Evolutionary conservation across 2,797 vertebrate species (phyloP).

Genomic region (Orestias chungarensis): DNA sequence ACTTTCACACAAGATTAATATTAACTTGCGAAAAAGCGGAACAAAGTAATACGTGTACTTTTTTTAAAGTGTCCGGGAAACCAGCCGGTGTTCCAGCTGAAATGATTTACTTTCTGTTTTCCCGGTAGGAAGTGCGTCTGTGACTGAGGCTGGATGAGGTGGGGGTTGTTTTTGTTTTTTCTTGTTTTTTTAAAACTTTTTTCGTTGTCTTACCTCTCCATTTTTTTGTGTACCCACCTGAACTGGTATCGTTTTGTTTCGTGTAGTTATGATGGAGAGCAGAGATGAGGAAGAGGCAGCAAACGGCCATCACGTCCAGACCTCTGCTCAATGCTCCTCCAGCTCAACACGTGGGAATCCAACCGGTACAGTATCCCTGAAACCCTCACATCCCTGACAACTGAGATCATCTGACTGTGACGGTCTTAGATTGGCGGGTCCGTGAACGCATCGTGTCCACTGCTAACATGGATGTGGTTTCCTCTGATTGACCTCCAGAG

Average conservation of each 20-base stretch:
- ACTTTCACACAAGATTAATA: background rate
- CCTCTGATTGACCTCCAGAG: slow-evolving; percentile 51
- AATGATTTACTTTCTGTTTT: slow-evolving; percentile 81
- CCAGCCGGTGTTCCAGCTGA: slow-evolving; percentile 42
- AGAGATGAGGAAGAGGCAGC: slow-evolving; percentile 52
- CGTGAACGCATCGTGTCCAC: background rate
- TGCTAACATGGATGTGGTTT: slow-evolving; percentile 13
- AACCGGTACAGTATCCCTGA: slow-evolving; percentile 45
- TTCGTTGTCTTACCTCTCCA: slow-evolving; percentile 8
- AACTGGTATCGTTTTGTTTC: background rate
- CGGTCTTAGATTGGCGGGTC: background rate
- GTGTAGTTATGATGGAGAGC: slow-evolving; percentile 65
- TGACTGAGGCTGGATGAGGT: slow-evolving; percentile 45
- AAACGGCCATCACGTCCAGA: slow-evolving; percentile 38
- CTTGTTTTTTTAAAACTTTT: slow-evolving; percentile 9
- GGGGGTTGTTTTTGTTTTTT: slow-evolving; percentile 34
- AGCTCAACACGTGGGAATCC: slow-evolving; percentile 43
- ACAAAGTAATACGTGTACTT: background rate
- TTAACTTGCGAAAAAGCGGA: background rate
- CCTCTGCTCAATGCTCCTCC: slow-evolving; percentile 12
- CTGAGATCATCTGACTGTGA: background rate
- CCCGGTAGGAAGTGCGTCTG: slow-evolving; percentile 66
- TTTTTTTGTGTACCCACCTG: accelerated
- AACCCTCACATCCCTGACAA: background rate
- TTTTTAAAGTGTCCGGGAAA: background rate